Conservation (phyloP, 2,888 invertebrate species). For the Coenonympha glycerion region DNA sequence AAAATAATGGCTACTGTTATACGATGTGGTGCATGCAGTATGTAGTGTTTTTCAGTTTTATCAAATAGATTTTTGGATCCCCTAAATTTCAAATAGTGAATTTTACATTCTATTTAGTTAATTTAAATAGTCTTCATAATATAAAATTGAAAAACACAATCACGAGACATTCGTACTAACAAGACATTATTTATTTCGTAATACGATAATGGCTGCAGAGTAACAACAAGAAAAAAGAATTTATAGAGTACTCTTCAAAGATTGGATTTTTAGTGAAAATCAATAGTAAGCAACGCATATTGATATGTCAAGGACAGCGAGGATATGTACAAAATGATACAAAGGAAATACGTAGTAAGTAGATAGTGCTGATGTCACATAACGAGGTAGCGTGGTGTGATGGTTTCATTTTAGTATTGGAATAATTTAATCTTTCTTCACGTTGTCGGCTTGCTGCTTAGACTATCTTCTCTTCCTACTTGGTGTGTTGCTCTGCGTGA, state of each 20-base stretch:
- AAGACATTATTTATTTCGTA: conserved; percentile 59
- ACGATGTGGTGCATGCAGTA: conserved; percentile 30
- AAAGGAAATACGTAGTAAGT: conserved; percentile 55
- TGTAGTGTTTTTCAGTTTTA: conserved; percentile 36
- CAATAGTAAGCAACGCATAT: conserved; percentile 41
- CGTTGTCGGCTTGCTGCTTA: conserved; percentile 47
- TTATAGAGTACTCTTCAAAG: conserved; percentile 58
- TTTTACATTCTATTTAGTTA: not conserved
- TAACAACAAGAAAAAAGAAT: conserved; percentile 58
- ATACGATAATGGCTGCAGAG: conserved; percentile 59
- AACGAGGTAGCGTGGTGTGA: conserved; percentile 67
- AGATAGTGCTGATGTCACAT: conserved; percentile 56
- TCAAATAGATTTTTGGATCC: not conserved
- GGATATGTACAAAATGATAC: conserved; percentile 34
- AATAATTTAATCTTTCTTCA: conserved; percentile 17
- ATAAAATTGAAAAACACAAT: conserved; percentile 54
- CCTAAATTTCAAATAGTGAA: not conserved
- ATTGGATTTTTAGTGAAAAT: conserved; percentile 61
- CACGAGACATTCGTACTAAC: conserved; percentile 51
- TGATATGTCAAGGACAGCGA: conserved; percentile 50
- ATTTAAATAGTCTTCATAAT: not conserved
- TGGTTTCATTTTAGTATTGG: conserved; percentile 53
- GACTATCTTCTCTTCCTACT: conserved; percentile 45
- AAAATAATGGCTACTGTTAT: not conserved
- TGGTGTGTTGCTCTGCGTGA: conserved; percentile 65